Evolutionary conservation across 2,888 invertebrate species (phyloP).

Genomic region (Ectropis crepuscularia): DNA sequence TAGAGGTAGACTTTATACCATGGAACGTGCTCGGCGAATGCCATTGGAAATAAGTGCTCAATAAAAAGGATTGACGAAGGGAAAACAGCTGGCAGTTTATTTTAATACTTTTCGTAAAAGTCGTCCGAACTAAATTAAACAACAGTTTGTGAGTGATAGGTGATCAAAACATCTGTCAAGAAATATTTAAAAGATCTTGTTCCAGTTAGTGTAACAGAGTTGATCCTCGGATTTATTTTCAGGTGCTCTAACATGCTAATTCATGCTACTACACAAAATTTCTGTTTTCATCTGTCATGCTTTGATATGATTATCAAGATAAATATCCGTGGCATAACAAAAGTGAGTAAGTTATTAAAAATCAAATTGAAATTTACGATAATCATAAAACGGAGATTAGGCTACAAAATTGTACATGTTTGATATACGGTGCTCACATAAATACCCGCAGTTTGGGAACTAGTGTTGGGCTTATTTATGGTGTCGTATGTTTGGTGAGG

Average conservation of each 20-base stretch:
- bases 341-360: constrained; percentile 79
- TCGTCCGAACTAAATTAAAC: constrained; percentile 11
- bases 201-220: no score
- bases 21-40: constrained; percentile 26
- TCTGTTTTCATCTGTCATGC: not conserved
- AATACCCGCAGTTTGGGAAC: constrained; percentile 66
- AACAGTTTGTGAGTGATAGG: constrained; percentile 13
- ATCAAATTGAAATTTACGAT: constrained; percentile 80
- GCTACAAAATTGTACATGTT: constrained; percentile 57
- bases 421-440: constrained; percentile 73
- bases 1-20: constrained; percentile 34
- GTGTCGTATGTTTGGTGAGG: constrained; percentile 60
- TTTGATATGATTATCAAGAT: constrained; percentile 31
- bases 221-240: no score
- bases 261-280: no score
- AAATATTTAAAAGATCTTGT: no score
- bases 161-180: not conserved
- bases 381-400: constrained; percentile 80
- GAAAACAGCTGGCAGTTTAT: constrained; percentile 11
- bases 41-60: constrained; percentile 36
- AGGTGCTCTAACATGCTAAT: no score
- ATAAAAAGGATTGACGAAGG: constrained; percentile 40
- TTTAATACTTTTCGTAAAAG: constrained; percentile 9
- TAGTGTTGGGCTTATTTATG: constrained; percentile 74
- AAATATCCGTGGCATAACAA: constrained; percentile 55